Evolutionary conservation across 2,797 vertebrate species (phyloP).

Genomic region (Anomalospiza imberbis): DNA sequence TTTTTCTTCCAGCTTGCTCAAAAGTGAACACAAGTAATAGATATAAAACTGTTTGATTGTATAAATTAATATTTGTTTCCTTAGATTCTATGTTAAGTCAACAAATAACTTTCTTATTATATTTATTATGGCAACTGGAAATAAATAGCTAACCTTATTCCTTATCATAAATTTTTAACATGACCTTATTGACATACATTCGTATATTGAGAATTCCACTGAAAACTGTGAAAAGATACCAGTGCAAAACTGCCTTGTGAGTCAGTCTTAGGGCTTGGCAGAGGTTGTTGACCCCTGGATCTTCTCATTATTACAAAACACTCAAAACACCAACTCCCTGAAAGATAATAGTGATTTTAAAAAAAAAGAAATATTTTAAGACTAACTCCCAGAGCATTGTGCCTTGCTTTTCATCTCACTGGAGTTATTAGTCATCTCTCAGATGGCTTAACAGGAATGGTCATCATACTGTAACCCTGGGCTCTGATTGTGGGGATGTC

Average conservation of each 20-base stretch:
- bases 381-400: not conserved
- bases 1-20: conserved; percentile 14
- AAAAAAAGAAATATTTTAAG: not conserved
- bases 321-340: not conserved
- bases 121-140: not conserved
- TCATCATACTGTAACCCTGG: conserved; percentile 27
- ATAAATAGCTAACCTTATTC: not conserved
- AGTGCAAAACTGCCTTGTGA: not conserved
- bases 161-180: not conserved
- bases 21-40: not conserved
- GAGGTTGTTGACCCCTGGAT: not conserved
- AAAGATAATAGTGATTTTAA: not conserved
- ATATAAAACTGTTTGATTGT: not conserved
- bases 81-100: not conserved
- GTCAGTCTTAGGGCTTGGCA: not conserved
- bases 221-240: not conserved
- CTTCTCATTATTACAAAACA: conserved; percentile 21
- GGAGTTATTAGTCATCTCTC: not conserved
- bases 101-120: not conserved
- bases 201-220: not conserved
- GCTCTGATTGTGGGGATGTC: not conserved
- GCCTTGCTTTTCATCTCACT: conserved; percentile 23
- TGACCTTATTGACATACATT: not conserved
- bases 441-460: conserved; percentile 12
- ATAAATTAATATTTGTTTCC: not conserved